A percentile compares a stretch with the other conserved stretches of the same genome.
These are phyloP conservation scores for Morpho helenor DNA, from an alignment of 2,888 invertebrate genomes.

Conservation along the genomic window DNA sequence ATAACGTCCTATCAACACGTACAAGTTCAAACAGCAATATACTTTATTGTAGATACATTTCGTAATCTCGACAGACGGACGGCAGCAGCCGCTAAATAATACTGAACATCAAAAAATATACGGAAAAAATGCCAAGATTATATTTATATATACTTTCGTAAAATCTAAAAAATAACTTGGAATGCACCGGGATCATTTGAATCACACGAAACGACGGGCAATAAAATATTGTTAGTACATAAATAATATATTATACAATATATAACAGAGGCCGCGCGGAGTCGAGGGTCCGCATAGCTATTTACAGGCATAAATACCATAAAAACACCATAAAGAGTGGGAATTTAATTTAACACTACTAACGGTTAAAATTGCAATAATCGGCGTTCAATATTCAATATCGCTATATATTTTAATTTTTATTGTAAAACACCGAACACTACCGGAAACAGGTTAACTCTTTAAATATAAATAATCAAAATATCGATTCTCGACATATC, in stretches of 20 bases:
- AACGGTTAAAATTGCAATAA: conserved; percentile 6
- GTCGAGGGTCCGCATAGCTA: conserved; percentile 17
- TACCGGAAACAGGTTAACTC: conserved; percentile 10
- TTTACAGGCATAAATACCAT: conserved; percentile 17
- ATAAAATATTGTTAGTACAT: conserved; percentile 32
- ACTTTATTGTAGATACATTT: conserved; percentile 29
- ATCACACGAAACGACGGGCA: conserved; percentile 47
- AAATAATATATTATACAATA: conserved; percentile 17
- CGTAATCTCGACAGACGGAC: conserved; percentile 36
- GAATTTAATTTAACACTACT: not conserved
- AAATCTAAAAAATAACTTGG: conserved; percentile 52
- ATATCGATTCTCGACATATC: conserved; percentile 25
- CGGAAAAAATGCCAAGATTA: conserved; percentile 38
- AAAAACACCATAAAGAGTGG: not conserved
- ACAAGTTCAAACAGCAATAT: conserved; percentile 60
- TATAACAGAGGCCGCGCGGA: conserved; percentile 26
- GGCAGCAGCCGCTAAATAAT: conserved; percentile 16
- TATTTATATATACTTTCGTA: conserved; percentile 24
- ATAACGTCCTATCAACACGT: conserved; percentile 62
- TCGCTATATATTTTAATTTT: too few species aligned
- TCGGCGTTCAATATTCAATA: too few species aligned
- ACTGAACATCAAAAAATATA: conserved; percentile 29
- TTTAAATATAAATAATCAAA: conserved; percentile 2
- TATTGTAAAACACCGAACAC: conserved; percentile 3
- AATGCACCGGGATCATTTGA: conserved; percentile 64